These are phyloP conservation scores for Drosophila murphyi DNA, from an alignment of 1,140 invertebrate species.

Conservation along the genomic window DNA sequence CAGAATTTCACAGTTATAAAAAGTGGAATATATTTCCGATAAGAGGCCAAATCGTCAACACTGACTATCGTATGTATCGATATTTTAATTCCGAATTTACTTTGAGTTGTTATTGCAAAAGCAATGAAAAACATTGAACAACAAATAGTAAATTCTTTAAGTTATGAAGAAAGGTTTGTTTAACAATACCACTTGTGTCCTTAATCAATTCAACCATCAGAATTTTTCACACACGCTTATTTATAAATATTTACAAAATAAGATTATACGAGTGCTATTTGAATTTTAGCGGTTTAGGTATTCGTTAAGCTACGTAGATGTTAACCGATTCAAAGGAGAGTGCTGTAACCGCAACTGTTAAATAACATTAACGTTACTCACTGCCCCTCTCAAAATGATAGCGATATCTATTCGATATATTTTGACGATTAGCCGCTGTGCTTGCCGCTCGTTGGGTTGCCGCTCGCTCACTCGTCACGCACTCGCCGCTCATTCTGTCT, in stretches of 20 bases:
- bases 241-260: too few relatives aligned
- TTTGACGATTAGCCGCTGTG: slow-evolving; percentile 3
- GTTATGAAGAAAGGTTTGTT: too few relatives aligned
- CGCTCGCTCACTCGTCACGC: slow-evolving; percentile 26
- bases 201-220: too few relatives aligned
- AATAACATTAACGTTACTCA: neutral
- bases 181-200: too few relatives aligned
- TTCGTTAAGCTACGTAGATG: neutral
- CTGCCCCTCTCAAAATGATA: neutral
- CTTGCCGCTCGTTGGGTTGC: slow-evolving; percentile 14
- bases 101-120: neutral
- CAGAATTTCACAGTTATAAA: too few relatives aligned
- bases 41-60: too few relatives aligned
- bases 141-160: neutral
- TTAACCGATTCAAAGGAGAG: neutral
- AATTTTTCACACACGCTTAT: neutral
- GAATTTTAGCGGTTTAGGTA: neutral
- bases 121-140: neutral
- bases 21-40: too few relatives aligned
- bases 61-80: neutral
- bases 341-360: neutral
- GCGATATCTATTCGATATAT: slow-evolving; percentile 11
- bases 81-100: neutral
- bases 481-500: slow-evolving; percentile 31
- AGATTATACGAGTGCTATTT: neutral